These are phyloP conservation scores for Euzophera pinguis DNA, from an alignment of 2,888 invertebrate genomes.

Conservation along the genomic window DNA sequence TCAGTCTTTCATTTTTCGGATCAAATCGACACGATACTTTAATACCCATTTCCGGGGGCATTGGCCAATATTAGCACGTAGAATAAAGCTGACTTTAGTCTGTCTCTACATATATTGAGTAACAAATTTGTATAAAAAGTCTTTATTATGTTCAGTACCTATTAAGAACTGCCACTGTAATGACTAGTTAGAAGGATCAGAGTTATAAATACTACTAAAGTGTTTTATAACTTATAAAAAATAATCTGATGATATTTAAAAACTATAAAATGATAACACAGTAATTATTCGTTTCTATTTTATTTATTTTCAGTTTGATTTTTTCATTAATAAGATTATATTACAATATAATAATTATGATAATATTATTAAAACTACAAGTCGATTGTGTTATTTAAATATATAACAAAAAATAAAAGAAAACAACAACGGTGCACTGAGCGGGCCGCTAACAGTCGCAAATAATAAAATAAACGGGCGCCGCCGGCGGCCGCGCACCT, in stretches of 20 bases:
- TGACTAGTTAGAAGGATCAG: no score
- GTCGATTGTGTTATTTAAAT: conserved; percentile 78
- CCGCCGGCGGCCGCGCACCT: conserved; percentile 42
- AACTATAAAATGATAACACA: conserved; percentile 28
- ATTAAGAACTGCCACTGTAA: no score
- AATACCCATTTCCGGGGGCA: no score
- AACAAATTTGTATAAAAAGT: no score
- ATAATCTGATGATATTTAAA: no score
- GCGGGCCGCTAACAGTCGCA: conserved; percentile 50
- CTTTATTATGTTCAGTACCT: no score
- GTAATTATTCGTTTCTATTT: conserved; percentile 66
- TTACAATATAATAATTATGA: conserved; percentile 79
- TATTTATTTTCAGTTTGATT: conserved; percentile 78
- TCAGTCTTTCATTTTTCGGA: background rate
- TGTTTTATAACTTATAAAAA: no score
- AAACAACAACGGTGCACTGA: conserved; percentile 68
- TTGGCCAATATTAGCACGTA: no score
- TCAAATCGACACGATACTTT: no score
- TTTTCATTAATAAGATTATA: conserved; percentile 80
- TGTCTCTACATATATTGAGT: no score
- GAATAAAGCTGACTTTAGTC: no score
- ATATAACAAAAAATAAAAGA: conserved; percentile 76
- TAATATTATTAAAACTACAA: conserved; percentile 79
- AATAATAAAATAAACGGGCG: conserved; percentile 44
- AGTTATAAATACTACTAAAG: no score